A percentile compares a stretch with the other conserved stretches of the same genome.
Conservation (phyloP, 64 coral and sea anemone species). For the Stylophora pistillata region DNA sequence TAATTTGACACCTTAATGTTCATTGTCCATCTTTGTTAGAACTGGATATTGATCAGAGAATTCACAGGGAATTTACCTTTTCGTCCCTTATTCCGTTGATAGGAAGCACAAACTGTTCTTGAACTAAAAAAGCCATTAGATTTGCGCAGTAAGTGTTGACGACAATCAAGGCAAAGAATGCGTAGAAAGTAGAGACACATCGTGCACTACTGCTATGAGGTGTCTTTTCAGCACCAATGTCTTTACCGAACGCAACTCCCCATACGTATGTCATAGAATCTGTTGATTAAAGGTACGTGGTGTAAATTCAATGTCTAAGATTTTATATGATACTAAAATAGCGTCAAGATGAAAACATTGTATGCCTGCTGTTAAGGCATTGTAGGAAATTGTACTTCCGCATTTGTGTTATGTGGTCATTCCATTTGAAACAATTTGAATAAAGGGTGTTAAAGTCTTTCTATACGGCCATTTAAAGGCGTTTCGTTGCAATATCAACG, state of each 20-base stretch:
- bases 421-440: too few relatives aligned
- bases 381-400: too few relatives aligned
- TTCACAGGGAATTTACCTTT: slow-evolving; percentile 35
- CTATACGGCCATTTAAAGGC: too few relatives aligned
- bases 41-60: too few relatives aligned
- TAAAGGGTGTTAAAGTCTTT: too few relatives aligned
- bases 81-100: slow-evolving; percentile 46
- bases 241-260: slow-evolving; percentile 65
- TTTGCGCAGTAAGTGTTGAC: slow-evolving; percentile 63
- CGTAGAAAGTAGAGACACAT: slow-evolving; percentile 51
- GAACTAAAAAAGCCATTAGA: slow-evolving; percentile 40
- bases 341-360: not conserved
- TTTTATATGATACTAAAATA: not conserved
- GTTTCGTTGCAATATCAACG: too few relatives aligned
- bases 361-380: too few relatives aligned
- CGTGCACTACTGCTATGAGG: slow-evolving; percentile 49
- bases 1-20: too few relatives aligned
- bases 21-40: too few relatives aligned
- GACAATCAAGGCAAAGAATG: slow-evolving; percentile 47
- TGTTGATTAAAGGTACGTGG: slow-evolving; percentile 2
- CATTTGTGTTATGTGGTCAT: too few relatives aligned
- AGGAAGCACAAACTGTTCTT: slow-evolving; percentile 18
- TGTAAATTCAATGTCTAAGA: not conserved
- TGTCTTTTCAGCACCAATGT: slow-evolving; percentile 49
- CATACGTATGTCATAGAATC: slow-evolving; percentile 70